Evolutionary conservation across 2,797 vertebrate genomes (phyloP).

Genomic region (Heterohyrax brucei): DNA sequence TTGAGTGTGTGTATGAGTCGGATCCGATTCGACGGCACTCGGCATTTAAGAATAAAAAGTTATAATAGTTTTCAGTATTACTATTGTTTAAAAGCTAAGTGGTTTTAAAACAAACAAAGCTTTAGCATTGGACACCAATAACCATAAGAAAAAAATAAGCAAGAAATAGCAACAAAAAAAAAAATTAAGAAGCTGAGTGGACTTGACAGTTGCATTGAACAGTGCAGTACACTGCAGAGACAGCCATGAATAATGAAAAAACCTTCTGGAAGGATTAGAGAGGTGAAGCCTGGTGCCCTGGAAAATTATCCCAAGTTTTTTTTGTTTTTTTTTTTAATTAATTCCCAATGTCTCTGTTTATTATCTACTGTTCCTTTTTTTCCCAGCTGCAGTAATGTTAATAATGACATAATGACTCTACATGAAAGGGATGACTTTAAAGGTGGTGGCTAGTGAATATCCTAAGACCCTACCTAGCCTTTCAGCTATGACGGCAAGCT

Average conservation of each 20-base stretch:
- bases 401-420: neutral
- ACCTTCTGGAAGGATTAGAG: conserved; percentile 53
- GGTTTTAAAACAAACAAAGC: conserved; percentile 76
- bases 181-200: conserved; percentile 65
- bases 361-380: neutral
- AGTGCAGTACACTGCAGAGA: conserved; percentile 33
- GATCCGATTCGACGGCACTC: no score
- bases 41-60: conserved; percentile 85
- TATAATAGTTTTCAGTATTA: conserved; percentile 82
- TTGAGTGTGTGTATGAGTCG: conserved; percentile 41
- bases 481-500: neutral
- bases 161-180: conserved; percentile 9
- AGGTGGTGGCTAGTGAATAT: neutral
- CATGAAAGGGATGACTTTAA: neutral
- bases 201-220: conserved; percentile 68
- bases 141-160: conserved; percentile 76
- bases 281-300: conserved; percentile 65
- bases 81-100: conserved; percentile 83
- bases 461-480: neutral
- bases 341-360: neutral
- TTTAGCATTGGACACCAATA: conserved; percentile 76
- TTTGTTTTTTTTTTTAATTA: neutral
- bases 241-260: conserved; percentile 83
- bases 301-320: conserved; percentile 33
- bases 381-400: neutral